Evolutionary conservation across 2,888 invertebrate genomes (phyloP), one percentile per base, ranked within the genome.

Genomic region (Metalampra italica): DNA sequence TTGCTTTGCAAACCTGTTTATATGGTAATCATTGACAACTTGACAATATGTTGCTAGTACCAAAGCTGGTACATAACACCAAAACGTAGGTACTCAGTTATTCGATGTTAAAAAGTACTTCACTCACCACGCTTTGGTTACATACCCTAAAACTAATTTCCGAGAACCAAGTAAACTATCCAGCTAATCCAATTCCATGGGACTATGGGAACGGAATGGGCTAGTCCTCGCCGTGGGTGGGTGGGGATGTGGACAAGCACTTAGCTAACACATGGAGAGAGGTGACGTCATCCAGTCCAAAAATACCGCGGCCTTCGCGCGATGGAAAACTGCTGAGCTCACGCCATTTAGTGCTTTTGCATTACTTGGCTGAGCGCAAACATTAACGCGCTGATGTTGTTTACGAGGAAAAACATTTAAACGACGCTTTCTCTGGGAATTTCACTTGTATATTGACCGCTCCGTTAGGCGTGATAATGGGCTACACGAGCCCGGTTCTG

Each of bases 301-400:
- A 82, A 83, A 84, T 84, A 84, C 60, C 69, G 48, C 71, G 81
- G 73, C 83, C 85, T 83, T 84, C 79, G 77, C 58, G 68, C 76
- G 76, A 79, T 77, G 77, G 76, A 72, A 78, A 79, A 74, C 69
- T 68, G 74, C 66, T 62, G 64, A 68, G 69, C 66, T 71, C 71
- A 70, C 68, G 67, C 61, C 60, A 30, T 44, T 32, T 62, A 67
- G 62, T 61, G 66, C 62, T 69, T 70, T 67, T 68, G 68, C 62
- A 64, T 67, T 66, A 59, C 60, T 56, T 14, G 30, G 9, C 36
- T 22, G 30, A 40, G 37, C 38, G 43, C 29, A 34, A 47, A 47
- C 36, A 47, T 34, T 44, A 8, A 44, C 34, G 43, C 34, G 29
- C 34, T 44, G 9, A 12, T 30, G 30, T 30, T 42, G 30, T 42